A percentile compares a stretch with the other conserved stretches of the same genome.
Conservation (phyloP, 2,888 invertebrate species). For the Cheilosia grossa region DNA sequence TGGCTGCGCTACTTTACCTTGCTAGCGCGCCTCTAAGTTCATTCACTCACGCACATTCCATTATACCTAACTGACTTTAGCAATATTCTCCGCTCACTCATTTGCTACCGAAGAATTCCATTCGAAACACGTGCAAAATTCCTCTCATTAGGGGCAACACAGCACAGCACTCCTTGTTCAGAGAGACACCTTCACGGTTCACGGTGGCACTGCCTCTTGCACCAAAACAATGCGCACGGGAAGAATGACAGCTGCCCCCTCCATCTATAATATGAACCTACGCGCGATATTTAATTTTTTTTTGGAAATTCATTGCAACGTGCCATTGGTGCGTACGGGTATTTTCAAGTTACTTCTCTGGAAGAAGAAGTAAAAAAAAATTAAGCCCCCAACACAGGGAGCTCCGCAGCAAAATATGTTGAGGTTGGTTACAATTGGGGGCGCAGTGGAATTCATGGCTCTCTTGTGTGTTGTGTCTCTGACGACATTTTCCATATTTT, state of each 20-base stretch:
- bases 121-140: constrained; percentile 63
- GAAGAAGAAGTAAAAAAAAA: background rate
- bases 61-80: constrained; percentile 6
- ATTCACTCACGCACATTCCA: constrained; percentile 32
- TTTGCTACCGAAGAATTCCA: constrained; percentile 45
- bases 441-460: constrained; percentile 43
- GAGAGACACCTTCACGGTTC: constrained; percentile 50
- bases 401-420: constrained; percentile 61
- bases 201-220: constrained; percentile 34
- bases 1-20: background rate
- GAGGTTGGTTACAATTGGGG: constrained; percentile 72
- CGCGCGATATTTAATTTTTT: constrained; percentile 37
- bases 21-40: background rate
- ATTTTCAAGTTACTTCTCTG: constrained; percentile 62
- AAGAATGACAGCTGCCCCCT: constrained; percentile 18
- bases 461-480: constrained; percentile 9
- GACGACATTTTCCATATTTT: constrained; percentile 41
- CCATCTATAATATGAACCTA: constrained; percentile 23
- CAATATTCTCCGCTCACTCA: constrained; percentile 24
- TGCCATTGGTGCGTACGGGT: constrained; percentile 64
- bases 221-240: constrained; percentile 43
- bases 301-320: constrained; percentile 56
- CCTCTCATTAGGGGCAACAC: constrained; percentile 52
- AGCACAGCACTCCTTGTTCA: constrained; percentile 64
- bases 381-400: constrained; percentile 47